Conservation (phyloP, 2,888 invertebrate genomes). For the Synergus japonicus region DNA sequence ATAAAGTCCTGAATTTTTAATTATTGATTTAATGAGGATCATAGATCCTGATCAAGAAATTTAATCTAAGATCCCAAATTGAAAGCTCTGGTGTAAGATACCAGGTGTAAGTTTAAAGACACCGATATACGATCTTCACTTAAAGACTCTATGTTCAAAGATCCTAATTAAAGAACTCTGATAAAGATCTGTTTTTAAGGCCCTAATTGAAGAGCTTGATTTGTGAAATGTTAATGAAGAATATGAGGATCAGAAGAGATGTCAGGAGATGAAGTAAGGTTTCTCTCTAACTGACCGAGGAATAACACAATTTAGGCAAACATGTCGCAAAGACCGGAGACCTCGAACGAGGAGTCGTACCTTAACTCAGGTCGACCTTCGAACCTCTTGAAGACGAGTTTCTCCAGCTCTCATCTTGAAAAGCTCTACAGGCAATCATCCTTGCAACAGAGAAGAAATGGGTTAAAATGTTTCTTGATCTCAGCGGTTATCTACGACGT, state of each 20-base stretch:
- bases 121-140: not conserved
- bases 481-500: conserved; percentile 84
- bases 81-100: not conserved
- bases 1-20: not conserved
- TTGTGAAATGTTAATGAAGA: too few relatives aligned
- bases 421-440: conserved; percentile 86
- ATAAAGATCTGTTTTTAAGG: not conserved
- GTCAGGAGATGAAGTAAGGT: not conserved
- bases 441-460: conserved; percentile 85
- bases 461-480: conserved; percentile 84
- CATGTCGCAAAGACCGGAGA: conserved; percentile 63
- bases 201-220: not conserved
- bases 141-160: not conserved
- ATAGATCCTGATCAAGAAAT: not conserved
- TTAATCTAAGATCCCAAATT: not conserved
- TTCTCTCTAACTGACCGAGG: not conserved
- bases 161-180: not conserved
- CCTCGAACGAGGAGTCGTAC: conserved; percentile 76
- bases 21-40: not conserved
- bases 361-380: conserved; percentile 73
- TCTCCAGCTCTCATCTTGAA: conserved; percentile 83
- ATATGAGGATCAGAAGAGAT: not conserved
- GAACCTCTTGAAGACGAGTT: conserved; percentile 78
- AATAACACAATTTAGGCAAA: conserved; percentile 21
- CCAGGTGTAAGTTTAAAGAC: not conserved